Base-by-base conservation (phyloP, 2,888 invertebrate species). In the Drosophila siamana region DNA sequence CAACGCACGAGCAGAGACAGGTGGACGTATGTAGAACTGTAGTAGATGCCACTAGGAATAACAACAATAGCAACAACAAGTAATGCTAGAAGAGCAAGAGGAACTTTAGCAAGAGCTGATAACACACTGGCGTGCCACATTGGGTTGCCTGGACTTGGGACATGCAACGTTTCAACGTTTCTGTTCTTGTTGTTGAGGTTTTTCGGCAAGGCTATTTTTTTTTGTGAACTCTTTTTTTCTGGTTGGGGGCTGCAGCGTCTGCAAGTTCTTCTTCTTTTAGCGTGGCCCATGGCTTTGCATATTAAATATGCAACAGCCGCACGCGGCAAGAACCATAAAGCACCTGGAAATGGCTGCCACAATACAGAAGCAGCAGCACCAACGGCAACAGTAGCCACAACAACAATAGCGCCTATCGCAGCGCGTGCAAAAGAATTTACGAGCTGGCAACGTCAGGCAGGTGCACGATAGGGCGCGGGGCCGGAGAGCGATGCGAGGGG, bases 291-390 rank as follows among this genome's bases (percentile, higher is more conserved):
- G 83, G 86, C 76, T 87, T 83, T 86, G 88, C 88, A 86, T 86
- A 86, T 86, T 86, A 83, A 87, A 86, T 87, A 86, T 79, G 80
- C 77, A 81, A 78, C 74, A 75, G 76, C 71, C 81, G 76, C 86
- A 83, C 74, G 77, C 76, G 80, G 78, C 89, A 78, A 78, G 85
- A 62, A 54, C 82, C 76, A 86, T 87, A 86, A 87, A 88, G 89
- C 85, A 89, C 85, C 84, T 85, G 88, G 65, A 79, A 84, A 85
- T 70, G 79, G 56, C 79, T 68, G 80, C 74, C 72, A 69, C 74
- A 78, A 55, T 67, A 51, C 54, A 52, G 16, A 46, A 56, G 52
- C 60, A 64, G 59, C 57, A 73, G 47, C 67, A 70, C 30, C 56
- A 69, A 43, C 64, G 68, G 36, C 59, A 47, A 30, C 55, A 61